Evolutionary conservation across 2,888 invertebrate species (phyloP).

Genomic region (Dasysyrphus tricinctus): DNA sequence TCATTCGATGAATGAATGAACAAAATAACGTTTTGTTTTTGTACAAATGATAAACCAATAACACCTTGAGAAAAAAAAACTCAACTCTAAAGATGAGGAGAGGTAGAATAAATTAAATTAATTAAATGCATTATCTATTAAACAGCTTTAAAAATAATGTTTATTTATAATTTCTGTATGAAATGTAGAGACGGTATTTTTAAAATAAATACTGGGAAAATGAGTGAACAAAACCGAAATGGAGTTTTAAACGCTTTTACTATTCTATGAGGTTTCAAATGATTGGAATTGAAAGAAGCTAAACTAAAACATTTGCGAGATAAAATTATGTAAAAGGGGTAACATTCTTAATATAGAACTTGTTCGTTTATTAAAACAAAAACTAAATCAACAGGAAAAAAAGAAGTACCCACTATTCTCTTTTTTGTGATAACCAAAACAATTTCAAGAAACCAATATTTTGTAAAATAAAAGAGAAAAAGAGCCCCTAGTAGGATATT

Average conservation of each 20-base stretch:
- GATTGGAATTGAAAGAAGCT: neutral
- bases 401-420: too few species aligned
- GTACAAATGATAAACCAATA: conserved; percentile 52
- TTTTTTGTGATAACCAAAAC: too few species aligned
- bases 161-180: conserved; percentile 20
- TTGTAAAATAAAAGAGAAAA: neutral
- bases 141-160: conserved; percentile 3
- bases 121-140: conserved; percentile 14
- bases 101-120: neutral
- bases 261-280: neutral
- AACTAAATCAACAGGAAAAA: neutral
- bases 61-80: conserved; percentile 13
- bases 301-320: conserved; percentile 1
- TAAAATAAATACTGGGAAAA: conserved; percentile 20
- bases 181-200: conserved; percentile 27
- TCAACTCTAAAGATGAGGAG: conserved; percentile 5
- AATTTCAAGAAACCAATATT: neutral
- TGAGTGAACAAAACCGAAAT: conserved; percentile 13
- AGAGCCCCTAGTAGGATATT: too few species aligned
- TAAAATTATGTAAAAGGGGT: neutral
- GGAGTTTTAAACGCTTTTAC: conserved; percentile 20
- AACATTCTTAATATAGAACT: neutral
- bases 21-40: conserved; percentile 23
- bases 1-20: conserved; percentile 52
- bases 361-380: neutral